These are phyloP conservation scores for Parthenolecanium corni DNA, from an alignment of 2,888 invertebrate species.

Conservation along the genomic window DNA sequence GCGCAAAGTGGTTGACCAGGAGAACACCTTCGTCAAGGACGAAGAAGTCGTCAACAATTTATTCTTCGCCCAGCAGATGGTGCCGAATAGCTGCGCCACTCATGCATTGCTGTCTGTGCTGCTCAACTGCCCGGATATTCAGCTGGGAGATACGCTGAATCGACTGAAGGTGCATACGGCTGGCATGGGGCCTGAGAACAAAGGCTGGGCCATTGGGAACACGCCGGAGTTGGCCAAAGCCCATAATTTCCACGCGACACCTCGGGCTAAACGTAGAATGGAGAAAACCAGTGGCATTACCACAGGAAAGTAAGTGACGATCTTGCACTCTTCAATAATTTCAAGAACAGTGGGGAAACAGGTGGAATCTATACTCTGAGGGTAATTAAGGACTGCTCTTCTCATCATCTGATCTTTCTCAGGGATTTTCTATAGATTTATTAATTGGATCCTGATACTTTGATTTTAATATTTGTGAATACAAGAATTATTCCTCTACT, in stretches of 20 bases:
- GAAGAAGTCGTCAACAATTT: conserved; percentile 89
- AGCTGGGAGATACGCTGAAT: conserved; percentile 77
- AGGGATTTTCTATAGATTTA: too few relatives aligned
- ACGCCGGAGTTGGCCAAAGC: conserved; percentile 92
- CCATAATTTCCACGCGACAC: conserved; percentile 94
- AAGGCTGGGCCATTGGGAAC: conserved; percentile 94
- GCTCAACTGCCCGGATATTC: conserved; percentile 83
- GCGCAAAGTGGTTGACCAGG: conserved; percentile 78
- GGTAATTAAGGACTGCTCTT: too few relatives aligned
- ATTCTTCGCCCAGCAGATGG: conserved; percentile 83
- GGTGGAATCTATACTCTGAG: too few relatives aligned
- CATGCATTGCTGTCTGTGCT: conserved; percentile 89
- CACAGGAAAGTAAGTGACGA: conserved; percentile 49
- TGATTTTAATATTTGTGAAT: too few relatives aligned
- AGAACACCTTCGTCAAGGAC: conserved; percentile 86
- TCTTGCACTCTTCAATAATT: too few relatives aligned
- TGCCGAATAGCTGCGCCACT: conserved; percentile 95
- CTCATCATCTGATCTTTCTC: too few relatives aligned
- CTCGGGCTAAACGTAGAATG: conserved; percentile 68
- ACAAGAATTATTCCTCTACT: too few relatives aligned
- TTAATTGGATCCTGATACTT: too few relatives aligned
- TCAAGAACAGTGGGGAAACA: too few relatives aligned
- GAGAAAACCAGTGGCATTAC: conserved; percentile 74
- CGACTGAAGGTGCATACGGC: conserved; percentile 80
- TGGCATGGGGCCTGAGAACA: conserved; percentile 92